A percentile compares a stretch with the other conserved stretches of the same genome.
phyloP scores from a whole-genome alignment of 2,113 vertebrate species.

The Sminthopsis crassicaudata region DNA sequence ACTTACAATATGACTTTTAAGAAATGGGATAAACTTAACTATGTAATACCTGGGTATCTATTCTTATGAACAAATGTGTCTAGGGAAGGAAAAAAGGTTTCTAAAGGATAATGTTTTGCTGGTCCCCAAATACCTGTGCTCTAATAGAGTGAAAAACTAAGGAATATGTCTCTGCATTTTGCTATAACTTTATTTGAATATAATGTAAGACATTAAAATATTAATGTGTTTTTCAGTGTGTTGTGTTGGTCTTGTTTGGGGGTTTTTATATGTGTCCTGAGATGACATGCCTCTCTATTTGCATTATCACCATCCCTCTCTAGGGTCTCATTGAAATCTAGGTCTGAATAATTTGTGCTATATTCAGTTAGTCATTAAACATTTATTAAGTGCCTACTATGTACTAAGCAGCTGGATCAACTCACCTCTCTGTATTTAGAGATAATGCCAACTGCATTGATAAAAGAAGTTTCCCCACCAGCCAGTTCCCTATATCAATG shows the following conservation, averaged over 20 bases:
- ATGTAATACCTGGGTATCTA: background rate
- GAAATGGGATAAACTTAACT: background rate
- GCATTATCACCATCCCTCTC: background rate
- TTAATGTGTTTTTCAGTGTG: conserved; percentile 1
- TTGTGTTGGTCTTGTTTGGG: background rate
- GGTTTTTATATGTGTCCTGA: background rate
- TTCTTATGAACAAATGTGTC: background rate
- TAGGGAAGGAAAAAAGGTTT: background rate
- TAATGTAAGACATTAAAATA: background rate
- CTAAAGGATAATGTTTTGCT: background rate
- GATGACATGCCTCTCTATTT: background rate
- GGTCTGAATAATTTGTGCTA: background rate
- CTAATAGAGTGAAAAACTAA: background rate
- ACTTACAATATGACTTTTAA: background rate
- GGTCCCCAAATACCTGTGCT: background rate
- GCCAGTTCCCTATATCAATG: background rate
- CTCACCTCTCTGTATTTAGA: background rate
- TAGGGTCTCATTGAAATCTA: background rate
- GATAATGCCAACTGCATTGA: background rate
- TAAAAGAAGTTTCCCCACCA: background rate
- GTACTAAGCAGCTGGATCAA: background rate
- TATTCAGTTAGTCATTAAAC: background rate
- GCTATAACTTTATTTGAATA: background rate
- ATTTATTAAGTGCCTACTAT: background rate
- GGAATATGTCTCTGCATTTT: background rate